Conservation (phyloP, 2,113 vertebrate genomes). For the Psophia crepitans region DNA sequence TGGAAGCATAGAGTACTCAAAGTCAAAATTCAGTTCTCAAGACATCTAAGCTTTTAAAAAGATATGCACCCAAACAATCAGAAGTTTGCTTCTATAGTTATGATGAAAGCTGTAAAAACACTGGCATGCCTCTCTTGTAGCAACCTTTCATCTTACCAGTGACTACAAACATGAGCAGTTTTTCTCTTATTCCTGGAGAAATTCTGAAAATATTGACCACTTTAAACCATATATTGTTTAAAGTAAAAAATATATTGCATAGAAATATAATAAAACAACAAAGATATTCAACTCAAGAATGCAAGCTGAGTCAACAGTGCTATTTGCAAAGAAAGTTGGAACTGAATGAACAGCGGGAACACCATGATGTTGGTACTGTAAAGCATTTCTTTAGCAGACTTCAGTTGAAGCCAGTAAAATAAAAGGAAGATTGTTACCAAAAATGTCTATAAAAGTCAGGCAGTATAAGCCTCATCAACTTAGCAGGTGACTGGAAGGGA, state of each 20-base stretch:
- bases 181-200: not conserved
- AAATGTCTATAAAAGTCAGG: not conserved
- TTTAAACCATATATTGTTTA: not conserved
- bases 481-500: not conserved
- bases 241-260: not conserved
- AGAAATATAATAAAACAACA: not conserved
- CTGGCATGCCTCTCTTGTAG: not conserved
- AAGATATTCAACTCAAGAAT: not conserved
- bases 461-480: not conserved
- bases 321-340: not conserved
- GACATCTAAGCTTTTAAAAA: not conserved
- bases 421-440: not conserved
- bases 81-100: not conserved
- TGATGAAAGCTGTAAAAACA: not conserved
- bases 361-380: not conserved
- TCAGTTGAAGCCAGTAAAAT: constrained; percentile 44
- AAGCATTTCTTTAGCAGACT: constrained; percentile 31
- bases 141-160: not conserved
- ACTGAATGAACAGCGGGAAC: not conserved
- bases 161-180: not conserved
- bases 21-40: not conserved
- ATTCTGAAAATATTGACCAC: not conserved
- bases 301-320: not conserved
- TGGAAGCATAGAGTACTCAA: not conserved
- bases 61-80: not conserved